Evolutionary conservation across 2,797 vertebrate species (phyloP).

Genomic region (Psittacula derbiana): DNA sequence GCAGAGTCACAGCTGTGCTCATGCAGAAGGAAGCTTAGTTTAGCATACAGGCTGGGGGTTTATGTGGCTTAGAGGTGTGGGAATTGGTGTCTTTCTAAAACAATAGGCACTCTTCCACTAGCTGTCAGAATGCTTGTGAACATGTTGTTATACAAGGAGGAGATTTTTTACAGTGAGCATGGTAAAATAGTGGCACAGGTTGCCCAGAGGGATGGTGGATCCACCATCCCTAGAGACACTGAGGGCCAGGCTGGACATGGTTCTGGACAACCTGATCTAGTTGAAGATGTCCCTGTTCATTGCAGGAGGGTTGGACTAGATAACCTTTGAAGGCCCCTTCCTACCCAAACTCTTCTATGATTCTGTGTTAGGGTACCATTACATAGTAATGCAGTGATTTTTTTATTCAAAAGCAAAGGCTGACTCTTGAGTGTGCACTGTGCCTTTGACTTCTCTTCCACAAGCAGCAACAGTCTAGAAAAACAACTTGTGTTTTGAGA

Average conservation of each 20-base stretch:
- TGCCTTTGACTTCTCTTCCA: neutral
- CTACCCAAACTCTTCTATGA: neutral
- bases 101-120: neutral
- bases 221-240: neutral
- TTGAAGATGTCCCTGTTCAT: neutral
- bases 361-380: rapidly evolving
- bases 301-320: neutral
- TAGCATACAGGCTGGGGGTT: neutral
- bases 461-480: neutral
- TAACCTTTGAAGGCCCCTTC: neutral
- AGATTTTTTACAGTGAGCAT: neutral
- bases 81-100: neutral
- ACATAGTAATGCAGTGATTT: neutral
- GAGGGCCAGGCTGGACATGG: neutral
- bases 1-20: neutral
- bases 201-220: neutral
- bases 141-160: neutral
- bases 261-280: neutral
- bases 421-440: rapidly evolving
- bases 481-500: neutral
- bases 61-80: neutral
- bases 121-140: neutral
- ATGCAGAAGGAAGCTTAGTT: neutral
- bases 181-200: neutral
- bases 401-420: neutral